Conservation (phyloP, 1,140 invertebrate genomes). For the Potamilus streckersoni region DNA sequence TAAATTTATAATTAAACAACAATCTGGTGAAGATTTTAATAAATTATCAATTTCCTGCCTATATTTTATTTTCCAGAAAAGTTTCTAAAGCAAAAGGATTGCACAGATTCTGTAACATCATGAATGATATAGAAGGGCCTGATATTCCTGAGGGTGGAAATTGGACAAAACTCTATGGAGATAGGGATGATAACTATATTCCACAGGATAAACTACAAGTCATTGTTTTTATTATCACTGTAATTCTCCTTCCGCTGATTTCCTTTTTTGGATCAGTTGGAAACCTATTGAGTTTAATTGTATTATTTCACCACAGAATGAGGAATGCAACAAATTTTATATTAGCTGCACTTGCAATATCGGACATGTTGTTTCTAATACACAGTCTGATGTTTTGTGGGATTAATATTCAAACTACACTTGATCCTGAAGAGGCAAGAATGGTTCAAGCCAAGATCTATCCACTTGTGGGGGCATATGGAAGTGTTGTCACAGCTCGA, state of each 20-base stretch:
- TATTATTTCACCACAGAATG: slow-evolving; percentile 52
- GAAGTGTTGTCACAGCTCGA: slow-evolving; percentile 51
- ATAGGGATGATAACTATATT: slow-evolving; percentile 5
- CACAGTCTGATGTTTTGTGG: slow-evolving; percentile 49
- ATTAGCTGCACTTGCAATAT: slow-evolving; percentile 51
- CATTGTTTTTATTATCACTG: slow-evolving; percentile 40
- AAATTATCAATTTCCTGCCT: no score
- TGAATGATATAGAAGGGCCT: no score
- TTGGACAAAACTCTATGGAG: no score
- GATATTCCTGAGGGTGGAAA: no score
- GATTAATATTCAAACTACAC: slow-evolving; percentile 37
- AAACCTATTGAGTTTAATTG: slow-evolving; percentile 49
- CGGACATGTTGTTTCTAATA: slow-evolving; percentile 53
- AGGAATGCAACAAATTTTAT: slow-evolving; percentile 49
- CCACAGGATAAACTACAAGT: slow-evolving; percentile 21
- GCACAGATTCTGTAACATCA: no score
- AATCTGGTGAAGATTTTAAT: no score
- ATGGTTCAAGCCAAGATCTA: slow-evolving; percentile 39
- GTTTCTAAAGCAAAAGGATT: no score
- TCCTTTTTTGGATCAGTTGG: slow-evolving; percentile 52
- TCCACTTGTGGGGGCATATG: slow-evolving; percentile 51
- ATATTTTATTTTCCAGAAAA: no score
- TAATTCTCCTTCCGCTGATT: slow-evolving; percentile 45
- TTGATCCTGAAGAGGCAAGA: slow-evolving; percentile 36
- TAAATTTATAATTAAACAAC: no score